Base-by-base conservation (phyloP, 2,113 vertebrate species). In the Corythoichthys intestinalis region DNA sequence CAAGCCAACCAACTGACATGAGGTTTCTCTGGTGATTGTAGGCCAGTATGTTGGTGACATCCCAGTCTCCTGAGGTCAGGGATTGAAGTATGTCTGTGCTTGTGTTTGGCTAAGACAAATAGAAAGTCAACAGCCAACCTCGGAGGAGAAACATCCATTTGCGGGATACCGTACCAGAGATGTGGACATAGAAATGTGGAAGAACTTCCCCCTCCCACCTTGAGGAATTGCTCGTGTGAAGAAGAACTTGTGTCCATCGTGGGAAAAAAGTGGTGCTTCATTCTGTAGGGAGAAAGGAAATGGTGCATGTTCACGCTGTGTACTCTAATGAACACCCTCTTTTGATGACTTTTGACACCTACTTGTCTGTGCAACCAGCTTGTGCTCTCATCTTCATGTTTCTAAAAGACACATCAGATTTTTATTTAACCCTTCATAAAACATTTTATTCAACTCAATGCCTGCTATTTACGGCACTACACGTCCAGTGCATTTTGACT, bases 361-460 rank as follows among this genome's bases (percentile, higher is more conserved):
- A 98, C 97, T 95, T 99, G 97, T 90, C 97, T 91, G 89, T 98
- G 95, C 57, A 99, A 85, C 97, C 97, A 99, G 69, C 93, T 94
- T 59, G 96, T 94, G 0, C 96, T 99, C 82, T 99, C 97, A 72
- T 99, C 97, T 73, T 98, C 97, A 0, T 98, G 96, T 98, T 99
- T 99, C 97, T 99, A 85, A 89, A 92, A 0, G 71, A 1, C 73
- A 63, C 0, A 12, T 64, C 0, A 49, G 5, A 15, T 6, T 4
- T 57, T 4, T 6, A 69, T 39, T 41, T 11, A 66, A 53, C 17
- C 8, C 56, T 37, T 34, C 28, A 41, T 41, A 44, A 44, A 4
- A 44, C 41, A 44, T 8, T 44, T 28, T 44, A 6, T 44, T 6
- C 41, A 44, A 44, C 41, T 44, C 41, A 44, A 2, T 44, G 41